Base-by-base conservation (phyloP, 2,113 vertebrate genomes). In the Mormyrus iriodes region DNA sequence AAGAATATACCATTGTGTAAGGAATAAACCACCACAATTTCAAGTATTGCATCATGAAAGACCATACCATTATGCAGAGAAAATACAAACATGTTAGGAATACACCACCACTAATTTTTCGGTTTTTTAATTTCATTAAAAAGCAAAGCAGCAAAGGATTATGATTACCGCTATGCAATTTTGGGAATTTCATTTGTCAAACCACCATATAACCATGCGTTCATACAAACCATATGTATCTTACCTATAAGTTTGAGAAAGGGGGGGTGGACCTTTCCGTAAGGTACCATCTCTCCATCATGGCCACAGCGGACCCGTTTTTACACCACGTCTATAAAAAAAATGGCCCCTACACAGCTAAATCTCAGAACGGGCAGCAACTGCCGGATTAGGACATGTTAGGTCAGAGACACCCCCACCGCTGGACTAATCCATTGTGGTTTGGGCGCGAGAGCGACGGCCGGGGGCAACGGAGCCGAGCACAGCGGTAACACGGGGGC, bases 391-490 rank as follows among this genome's bases (percentile, higher is more conserved):
- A 76, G 94, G 93, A 95, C 95, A 94, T 94, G 93, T 95, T 94
- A 94, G 94, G 94, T 95, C 95, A 95, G 94, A 95, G 93, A 94
- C 95, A 93, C 95, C 93, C 92, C 92, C 93, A 93, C 91, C 90
- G 91, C 92, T 92, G 93, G 93, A 93, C 94, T 95, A 95, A 96
- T 95, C 95, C 94, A 93, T 94, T 93, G 92, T 92, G 92, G 76
- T 85, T 73, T 88, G 88, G 42, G 65, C 15, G 51, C 79, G 83
- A 86, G 86, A 91, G 91, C 52, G 90, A 93, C 92, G 91, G 61
- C 79, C 65, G 89, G 93, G 93, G 90, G 91, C 92, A 90, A 91
- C 85, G 91, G 90, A 94, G 92, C 95, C 92, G 91, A 91, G 92
- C 92, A 90, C 91, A 90, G 93, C 90, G 86, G 94, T 95, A 93